These are phyloP conservation scores for Scopus umbretta DNA, from an alignment of 2,113 vertebrate genomes.

Conservation along the genomic window DNA sequence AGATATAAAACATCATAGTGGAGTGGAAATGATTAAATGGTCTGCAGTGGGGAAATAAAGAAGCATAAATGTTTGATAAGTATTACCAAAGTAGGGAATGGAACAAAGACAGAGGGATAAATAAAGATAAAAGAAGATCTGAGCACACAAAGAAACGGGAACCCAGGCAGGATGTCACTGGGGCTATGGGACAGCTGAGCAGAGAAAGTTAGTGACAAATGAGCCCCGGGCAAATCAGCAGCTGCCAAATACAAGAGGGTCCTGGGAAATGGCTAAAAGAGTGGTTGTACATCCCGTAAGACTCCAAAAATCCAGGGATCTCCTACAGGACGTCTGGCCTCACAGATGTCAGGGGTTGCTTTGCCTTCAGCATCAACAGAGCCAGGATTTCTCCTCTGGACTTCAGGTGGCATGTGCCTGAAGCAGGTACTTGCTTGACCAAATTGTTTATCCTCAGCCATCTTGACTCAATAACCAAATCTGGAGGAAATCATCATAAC, in stretches of 20 bases:
- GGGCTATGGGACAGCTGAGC: background rate
- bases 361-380: background rate
- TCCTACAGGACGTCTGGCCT: background rate
- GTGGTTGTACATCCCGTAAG: background rate
- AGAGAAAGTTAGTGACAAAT: background rate
- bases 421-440: background rate
- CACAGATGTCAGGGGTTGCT: background rate
- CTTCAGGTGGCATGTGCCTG: background rate
- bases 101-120: background rate
- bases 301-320: background rate
- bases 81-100: background rate
- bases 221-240: background rate
- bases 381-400: background rate
- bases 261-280: background rate
- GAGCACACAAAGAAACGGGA: background rate
- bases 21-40: background rate
- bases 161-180: background rate
- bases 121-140: background rate
- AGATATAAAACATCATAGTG: background rate
- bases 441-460: background rate
- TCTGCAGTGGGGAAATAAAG: background rate
- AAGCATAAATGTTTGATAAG: constrained; percentile 23
- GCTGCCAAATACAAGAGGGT: background rate
- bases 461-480: background rate
- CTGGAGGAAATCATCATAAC: background rate